Conservation (phyloP, 2,888 invertebrate species). For the Xanthostigma xanthostigma region DNA sequence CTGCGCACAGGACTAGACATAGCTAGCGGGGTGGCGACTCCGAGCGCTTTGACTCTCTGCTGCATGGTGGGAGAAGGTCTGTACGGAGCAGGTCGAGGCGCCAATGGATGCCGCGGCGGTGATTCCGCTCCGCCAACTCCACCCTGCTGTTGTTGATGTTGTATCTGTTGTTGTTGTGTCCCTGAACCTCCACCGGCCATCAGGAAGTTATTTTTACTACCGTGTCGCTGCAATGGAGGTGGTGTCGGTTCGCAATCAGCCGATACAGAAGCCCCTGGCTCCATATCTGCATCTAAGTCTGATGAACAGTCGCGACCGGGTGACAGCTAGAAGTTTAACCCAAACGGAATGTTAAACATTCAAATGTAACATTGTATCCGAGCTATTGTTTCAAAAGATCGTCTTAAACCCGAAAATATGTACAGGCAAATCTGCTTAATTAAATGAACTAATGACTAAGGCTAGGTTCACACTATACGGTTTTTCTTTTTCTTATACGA, state of each 20-base stretch:
- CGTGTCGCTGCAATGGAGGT: constrained; percentile 67
- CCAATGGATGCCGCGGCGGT: constrained; percentile 21
- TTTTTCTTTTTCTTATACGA: too few species aligned
- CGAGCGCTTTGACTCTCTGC: constrained; percentile 77
- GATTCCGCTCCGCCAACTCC: constrained; percentile 19
- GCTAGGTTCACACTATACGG: too few species aligned
- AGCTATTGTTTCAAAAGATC: too few species aligned
- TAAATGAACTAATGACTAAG: too few species aligned
- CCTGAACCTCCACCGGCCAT: constrained; percentile 44
- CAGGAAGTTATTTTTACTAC: constrained; percentile 78
- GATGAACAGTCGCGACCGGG: constrained; percentile 62
- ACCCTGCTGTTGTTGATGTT: constrained; percentile 36
- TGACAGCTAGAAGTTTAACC: constrained; percentile 44
- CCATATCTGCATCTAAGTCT: constrained; percentile 57
- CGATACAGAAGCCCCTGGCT: constrained; percentile 80
- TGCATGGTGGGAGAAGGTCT: constrained; percentile 73
- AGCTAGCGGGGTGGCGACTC: constrained; percentile 77
- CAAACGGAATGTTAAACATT: neutral
- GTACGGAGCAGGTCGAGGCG: constrained; percentile 29
- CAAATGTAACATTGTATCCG: too few species aligned
- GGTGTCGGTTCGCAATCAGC: constrained; percentile 90
- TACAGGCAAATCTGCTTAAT: too few species aligned
- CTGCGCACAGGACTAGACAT: constrained; percentile 78
- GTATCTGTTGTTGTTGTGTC: constrained; percentile 33
- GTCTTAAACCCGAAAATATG: too few species aligned